A percentile compares a stretch with the other conserved stretches of the same genome.
Conservation (phyloP, 2,113 vertebrate genomes). For the Peromyscus polionotus region DNA sequence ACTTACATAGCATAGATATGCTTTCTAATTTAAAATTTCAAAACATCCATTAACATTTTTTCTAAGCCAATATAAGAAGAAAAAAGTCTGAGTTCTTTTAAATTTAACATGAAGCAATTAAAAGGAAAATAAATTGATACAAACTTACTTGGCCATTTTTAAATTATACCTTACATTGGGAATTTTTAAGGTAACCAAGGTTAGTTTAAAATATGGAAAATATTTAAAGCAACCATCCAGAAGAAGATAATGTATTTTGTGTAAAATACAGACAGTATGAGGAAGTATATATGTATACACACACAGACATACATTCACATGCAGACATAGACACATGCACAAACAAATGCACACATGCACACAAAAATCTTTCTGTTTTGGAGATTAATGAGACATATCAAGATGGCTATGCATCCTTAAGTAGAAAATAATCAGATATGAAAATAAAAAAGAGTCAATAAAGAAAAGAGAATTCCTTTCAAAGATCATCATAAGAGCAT, state of each 20-base stretch:
- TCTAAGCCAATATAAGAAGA: neutral
- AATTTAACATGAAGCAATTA: neutral
- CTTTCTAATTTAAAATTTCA: neutral
- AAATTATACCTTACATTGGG: neutral
- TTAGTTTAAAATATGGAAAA: constrained; percentile 13
- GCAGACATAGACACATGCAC: neutral
- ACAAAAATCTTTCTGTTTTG: neutral
- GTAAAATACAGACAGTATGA: accelerated
- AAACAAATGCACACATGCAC: neutral
- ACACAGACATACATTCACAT: neutral
- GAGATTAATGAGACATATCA: neutral
- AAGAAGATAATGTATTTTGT: neutral
- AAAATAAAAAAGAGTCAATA: neutral
- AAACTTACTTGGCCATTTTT: neutral
- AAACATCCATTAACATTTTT: neutral
- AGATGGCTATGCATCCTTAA: neutral
- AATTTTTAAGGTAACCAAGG: neutral
- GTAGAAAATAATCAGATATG: neutral
- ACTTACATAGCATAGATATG: neutral
- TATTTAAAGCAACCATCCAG: neutral
- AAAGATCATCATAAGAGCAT: neutral
- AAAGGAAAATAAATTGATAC: neutral
- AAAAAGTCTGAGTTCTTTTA: neutral
- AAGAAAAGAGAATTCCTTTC: neutral
- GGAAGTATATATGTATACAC: neutral